These are phyloP conservation scores for Athalia rosae DNA, from an alignment of 2,888 invertebrate genomes.

Conservation along the genomic window DNA sequence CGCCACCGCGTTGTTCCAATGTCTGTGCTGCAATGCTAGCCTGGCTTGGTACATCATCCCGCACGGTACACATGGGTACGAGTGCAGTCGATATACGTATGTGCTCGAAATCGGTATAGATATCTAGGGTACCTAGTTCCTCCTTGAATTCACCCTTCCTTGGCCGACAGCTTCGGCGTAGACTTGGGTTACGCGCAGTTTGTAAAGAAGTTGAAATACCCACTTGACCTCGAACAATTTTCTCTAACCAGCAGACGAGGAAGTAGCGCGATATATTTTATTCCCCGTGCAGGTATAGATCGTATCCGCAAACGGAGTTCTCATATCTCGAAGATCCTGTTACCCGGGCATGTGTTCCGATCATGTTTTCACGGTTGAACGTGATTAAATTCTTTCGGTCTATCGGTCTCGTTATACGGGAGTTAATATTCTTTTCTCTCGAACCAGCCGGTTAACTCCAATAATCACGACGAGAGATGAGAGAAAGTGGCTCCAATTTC, in stretches of 20 bases:
- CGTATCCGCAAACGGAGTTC: neutral
- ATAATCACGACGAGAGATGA: constrained; percentile 13
- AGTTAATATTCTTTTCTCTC: constrained; percentile 2
- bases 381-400: neutral
- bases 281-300: too few species aligned
- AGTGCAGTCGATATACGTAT: neutral
- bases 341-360: constrained; percentile 5
- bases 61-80: neutral
- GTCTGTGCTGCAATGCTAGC: neutral
- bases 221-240: constrained; percentile 8
- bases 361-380: constrained; percentile 6
- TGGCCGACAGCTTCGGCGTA: neutral
- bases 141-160: neutral
- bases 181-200: neutral
- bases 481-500: constrained; percentile 30
- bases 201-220: constrained; percentile 23
- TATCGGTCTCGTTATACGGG: neutral
- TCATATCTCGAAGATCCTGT: neutral
- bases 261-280: neutral
- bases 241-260: neutral
- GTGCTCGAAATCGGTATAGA: too few species aligned
- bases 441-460: constrained; percentile 14
- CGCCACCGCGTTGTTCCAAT: neutral
- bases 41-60: neutral
- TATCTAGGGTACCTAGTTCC: neutral